A percentile compares a stretch with the other conserved stretches of the same genome.
Conservation (phyloP, 2,797 vertebrate species). For the Harpagifer antarcticus region DNA sequence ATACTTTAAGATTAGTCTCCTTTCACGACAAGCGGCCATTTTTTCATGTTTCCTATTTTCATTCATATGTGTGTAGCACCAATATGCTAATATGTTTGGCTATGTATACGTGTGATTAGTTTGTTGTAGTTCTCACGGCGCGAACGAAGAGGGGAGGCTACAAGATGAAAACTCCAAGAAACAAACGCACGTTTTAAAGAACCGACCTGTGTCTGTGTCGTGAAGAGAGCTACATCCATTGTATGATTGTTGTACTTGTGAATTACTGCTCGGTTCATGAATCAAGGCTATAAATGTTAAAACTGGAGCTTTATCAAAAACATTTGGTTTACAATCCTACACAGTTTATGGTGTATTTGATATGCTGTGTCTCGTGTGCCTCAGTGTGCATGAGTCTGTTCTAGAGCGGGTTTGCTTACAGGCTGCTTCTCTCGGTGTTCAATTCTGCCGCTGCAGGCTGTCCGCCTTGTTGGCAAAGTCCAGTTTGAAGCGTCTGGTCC, state of each 20-base stretch:
- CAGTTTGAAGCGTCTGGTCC: constrained; percentile 91
- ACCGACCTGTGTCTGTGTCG: too few species aligned
- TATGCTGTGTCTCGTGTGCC: not conserved
- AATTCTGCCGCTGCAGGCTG: constrained; percentile 93
- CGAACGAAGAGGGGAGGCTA: too few species aligned
- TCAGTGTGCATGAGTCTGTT: not conserved
- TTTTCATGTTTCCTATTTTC: too few species aligned
- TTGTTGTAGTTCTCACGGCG: too few species aligned
- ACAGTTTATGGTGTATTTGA: not conserved
- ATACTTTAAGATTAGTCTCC: too few species aligned
- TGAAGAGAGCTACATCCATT: too few species aligned
- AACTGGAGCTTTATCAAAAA: not conserved
- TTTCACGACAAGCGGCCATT: too few species aligned
- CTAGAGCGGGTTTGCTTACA: constrained; percentile 87
- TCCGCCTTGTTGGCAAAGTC: constrained; percentile 94
- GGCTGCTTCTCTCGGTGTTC: constrained; percentile 91
- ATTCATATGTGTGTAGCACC: too few species aligned
- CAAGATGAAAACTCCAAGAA: too few species aligned
- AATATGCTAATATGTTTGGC: too few species aligned
- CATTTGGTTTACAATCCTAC: not conserved
- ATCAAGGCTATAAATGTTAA: not conserved
- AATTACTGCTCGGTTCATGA: not conserved
- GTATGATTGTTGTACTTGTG: not conserved
- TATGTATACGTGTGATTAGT: too few species aligned
- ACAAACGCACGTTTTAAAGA: too few species aligned